Base-by-base conservation (phyloP, 2,797 vertebrate genomes). In the Octomys mimax region DNA sequence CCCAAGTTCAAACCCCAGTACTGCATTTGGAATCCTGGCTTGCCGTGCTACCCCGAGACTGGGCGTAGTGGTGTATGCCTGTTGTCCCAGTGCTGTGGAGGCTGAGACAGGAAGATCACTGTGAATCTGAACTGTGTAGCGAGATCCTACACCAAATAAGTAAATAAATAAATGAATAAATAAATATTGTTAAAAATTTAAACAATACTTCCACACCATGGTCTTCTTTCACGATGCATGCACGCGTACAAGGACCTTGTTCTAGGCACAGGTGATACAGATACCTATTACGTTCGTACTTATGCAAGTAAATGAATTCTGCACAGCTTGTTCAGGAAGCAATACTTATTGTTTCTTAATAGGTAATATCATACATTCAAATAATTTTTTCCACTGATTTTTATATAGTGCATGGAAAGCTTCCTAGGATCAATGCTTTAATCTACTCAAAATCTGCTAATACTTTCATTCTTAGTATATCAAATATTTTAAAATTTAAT, bases 301-400 rank as follows among this genome's bases (percentile, higher is more conserved):
- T 88, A 71, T 21, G 11, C 52, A 10, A 1, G 4, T 39, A 36
- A 94, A 59, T 57, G 2, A 54, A 77, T 19, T 82, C 28, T 66
- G 10, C 6, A 42, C 6, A 81, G 28, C 5, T 95, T 89, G 4
- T 42, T 64, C 78, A 61, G 33, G 14, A 85, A 9, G n/a, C 52
- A 46, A 28, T 24, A 42, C 19, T 70, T 80, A 64, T 3, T 88
- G 68, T 24, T 88, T 93, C 83, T 77, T 94, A 13, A 57, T 70
- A n/a, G 5, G 62, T 82, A 11, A 73, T 88, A 18, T 33, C n/a
- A 75, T 54, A 61, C 1, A 5, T 92, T 82, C 19, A 85, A 82
- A 93, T 86, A 54, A 49, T 89, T 96, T 89, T 78, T 92, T 57
- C 33, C 24, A n/a, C 18, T 87, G 11, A 33, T 77, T 84, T 85